Base-by-base conservation (phyloP, 2,797 vertebrate species). In the Acanthis flammea region DNA sequence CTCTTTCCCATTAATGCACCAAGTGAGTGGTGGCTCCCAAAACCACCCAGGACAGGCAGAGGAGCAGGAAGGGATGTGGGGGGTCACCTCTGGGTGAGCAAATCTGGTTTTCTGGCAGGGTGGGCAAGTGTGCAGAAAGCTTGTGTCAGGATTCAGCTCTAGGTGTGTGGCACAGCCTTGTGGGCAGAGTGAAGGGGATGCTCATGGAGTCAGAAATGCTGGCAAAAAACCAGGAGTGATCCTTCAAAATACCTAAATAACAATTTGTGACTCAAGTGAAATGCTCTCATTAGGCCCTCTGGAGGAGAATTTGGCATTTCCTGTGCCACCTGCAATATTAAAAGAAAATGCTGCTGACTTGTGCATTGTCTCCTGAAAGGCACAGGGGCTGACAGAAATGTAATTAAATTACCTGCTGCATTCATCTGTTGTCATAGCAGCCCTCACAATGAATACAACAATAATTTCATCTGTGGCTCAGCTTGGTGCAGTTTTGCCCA, bases 391-490 rank as follows among this genome's bases (percentile, higher is more conserved):
- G 94, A 77, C 78, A 93, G 91, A 93, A 95, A 90, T 68, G 78
- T 95, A 94, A 94, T 97, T 93, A 94, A 96, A 96, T 96, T 94
- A 96, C 92, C 88, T 94, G 81, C 84, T 87, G 88, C 88, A 94
- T 91, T 95, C 93, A 83, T 95, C 75, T 93, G 91, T 97, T 96
- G 95, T 95, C 96, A 93, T 94, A 95, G 94, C 94, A 97, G 93
- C 93, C 72, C 58, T 75, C 73, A 88, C 85, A 83, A 68, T 89
- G 94, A 92, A 77, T 74, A 68, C 51, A 82, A 82, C 57, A 85
- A 94, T 83, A 87, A 93, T 91, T 94, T 68, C 84, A 51, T 92
- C 79, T 86, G 16, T 33, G 68, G 42, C 50, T 92, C 86, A 62
- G 28, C 42, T 74, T 89, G 71, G 71, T 51, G 39, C 66, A 83